These are phyloP conservation scores for Synanthedon vespiformis DNA, from an alignment of 2,888 invertebrate species.

Conservation along the genomic window DNA sequence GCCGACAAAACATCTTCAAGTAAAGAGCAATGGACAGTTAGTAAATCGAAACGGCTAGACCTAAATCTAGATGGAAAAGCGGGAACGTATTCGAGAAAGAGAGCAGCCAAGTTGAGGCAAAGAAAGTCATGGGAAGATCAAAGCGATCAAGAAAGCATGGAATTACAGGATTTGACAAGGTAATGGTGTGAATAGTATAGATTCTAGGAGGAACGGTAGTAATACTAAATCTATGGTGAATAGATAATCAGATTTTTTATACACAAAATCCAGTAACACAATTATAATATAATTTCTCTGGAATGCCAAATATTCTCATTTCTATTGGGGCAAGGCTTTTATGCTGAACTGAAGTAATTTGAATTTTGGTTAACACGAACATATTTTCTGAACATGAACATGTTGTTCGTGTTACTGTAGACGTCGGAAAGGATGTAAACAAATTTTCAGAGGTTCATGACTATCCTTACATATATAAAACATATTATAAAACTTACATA, in stretches of 20 bases:
- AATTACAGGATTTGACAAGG: slow-evolving; percentile 75
- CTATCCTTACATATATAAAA: too few species aligned
- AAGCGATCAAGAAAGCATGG: slow-evolving; percentile 76
- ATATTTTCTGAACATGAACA: neutral
- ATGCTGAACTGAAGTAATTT: neutral
- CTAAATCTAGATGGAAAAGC: slow-evolving; percentile 59
- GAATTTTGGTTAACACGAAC: neutral
- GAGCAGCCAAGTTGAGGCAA: slow-evolving; percentile 59
- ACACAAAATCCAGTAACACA: too few species aligned
- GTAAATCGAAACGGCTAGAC: slow-evolving; percentile 55
- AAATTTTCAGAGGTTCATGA: too few species aligned
- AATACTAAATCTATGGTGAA: too few species aligned
- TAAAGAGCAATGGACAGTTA: slow-evolving; percentile 56
- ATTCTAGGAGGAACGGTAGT: too few species aligned
- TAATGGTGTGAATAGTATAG: too few species aligned
- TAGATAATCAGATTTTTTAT: neutral
- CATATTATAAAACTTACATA: too few species aligned
- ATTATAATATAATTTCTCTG: too few species aligned
- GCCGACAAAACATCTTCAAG: slow-evolving; percentile 55
- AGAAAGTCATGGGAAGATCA: slow-evolving; percentile 79
- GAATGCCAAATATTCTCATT: too few species aligned
- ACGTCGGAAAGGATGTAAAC: too few species aligned
- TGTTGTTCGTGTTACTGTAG: too few species aligned
- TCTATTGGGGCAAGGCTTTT: too few species aligned
- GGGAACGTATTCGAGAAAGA: slow-evolving; percentile 61